Conservation (phyloP, 1,140 invertebrate genomes). For the Lasaia peninsularis region DNA sequence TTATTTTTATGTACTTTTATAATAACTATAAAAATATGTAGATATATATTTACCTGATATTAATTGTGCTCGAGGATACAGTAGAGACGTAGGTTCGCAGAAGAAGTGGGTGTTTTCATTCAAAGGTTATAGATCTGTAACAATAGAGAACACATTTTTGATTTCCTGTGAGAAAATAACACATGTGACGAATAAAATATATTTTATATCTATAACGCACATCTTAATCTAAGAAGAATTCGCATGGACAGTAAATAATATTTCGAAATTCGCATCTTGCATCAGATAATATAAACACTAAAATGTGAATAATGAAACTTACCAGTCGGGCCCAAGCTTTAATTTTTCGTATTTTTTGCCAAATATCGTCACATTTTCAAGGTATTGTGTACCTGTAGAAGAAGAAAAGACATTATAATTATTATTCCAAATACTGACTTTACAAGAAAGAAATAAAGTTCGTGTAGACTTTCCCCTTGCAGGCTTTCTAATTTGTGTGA, state of each 20-base stretch:
- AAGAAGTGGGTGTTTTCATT: not conserved
- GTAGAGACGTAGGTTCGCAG: not conserved
- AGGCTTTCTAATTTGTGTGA: no score
- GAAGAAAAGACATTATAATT: slow-evolving; percentile 6
- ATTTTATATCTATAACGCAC: not conserved
- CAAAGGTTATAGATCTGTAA: slow-evolving; percentile 22
- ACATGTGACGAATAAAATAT: not conserved
- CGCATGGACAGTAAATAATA: slow-evolving; percentile 27
- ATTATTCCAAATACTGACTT: no score
- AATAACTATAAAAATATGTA: not conserved
- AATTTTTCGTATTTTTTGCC: not conserved
- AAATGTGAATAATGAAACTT: slow-evolving; percentile 29
- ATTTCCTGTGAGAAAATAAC: slow-evolving; percentile 11
- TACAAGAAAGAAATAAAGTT: no score
- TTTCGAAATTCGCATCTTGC: slow-evolving; percentile 17
- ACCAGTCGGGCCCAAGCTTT: slow-evolving; percentile 25
- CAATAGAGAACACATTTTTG: slow-evolving; percentile 30
- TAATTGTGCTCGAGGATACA: not conserved
- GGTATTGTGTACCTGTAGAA: slow-evolving; percentile 20
- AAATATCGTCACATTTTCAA: slow-evolving; percentile 6
- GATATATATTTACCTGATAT: slow-evolving; percentile 3
- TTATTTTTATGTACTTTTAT: no score
- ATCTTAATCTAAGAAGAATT: not conserved
- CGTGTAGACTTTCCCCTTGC: no score
- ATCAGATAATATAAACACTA: slow-evolving; percentile 1